Conservation (phyloP, 2,888 invertebrate genomes). For the Drosophila paranaensis region DNA sequence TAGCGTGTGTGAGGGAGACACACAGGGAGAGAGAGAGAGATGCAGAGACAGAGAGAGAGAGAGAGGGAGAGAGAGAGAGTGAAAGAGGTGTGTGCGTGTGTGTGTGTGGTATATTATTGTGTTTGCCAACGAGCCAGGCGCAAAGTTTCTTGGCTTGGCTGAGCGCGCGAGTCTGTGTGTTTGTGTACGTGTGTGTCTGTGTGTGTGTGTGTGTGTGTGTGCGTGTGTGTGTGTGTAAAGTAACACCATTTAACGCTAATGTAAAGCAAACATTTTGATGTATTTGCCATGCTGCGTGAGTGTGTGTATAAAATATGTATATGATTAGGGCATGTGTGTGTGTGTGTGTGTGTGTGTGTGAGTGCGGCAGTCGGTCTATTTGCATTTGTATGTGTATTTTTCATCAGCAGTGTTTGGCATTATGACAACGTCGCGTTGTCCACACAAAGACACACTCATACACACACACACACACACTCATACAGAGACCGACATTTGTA, state of each 20-base stretch:
- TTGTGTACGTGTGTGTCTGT: conserved; percentile 44
- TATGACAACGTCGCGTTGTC: conserved; percentile 57
- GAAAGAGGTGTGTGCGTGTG: too few species aligned
- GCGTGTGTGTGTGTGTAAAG: conserved; percentile 53
- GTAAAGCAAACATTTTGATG: conserved; percentile 80
- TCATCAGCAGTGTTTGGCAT: conserved; percentile 68
- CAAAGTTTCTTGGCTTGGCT: conserved; percentile 46
- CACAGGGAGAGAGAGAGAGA: too few species aligned
- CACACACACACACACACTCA: not conserved
- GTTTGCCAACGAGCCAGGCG: conserved; percentile 46
- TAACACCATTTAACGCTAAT: conserved; percentile 81
- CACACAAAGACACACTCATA: conserved; percentile 26
- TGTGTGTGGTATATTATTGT: conserved; percentile 22
- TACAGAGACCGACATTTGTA: not conserved
- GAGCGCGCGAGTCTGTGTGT: conserved; percentile 44
- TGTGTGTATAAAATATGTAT: conserved; percentile 11
- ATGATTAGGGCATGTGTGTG: not conserved
- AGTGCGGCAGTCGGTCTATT: conserved; percentile 46
- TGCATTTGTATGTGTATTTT: conserved; percentile 68
- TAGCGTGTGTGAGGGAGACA: not conserved
- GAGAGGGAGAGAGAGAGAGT: not conserved
- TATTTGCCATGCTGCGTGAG: conserved; percentile 63
- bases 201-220: conserved; percentile 47
- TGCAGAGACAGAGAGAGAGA: not conserved
- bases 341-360: conserved; percentile 8